Base-by-base conservation (phyloP, 1,140 invertebrate genomes). In the Anadara kagoshimensis region DNA sequence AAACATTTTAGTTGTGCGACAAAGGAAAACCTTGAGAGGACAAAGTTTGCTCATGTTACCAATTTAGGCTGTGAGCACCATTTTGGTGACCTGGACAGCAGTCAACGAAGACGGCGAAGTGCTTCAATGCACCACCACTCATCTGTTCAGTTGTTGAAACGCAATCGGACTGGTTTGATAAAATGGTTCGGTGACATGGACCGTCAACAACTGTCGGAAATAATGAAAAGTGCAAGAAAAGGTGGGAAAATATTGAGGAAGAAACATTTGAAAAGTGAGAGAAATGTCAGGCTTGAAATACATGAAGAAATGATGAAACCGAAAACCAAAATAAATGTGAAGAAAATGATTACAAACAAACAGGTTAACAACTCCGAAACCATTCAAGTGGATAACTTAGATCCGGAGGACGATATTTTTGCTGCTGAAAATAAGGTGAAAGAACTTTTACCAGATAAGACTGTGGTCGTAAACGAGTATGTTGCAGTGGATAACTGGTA, bases 91-190 rank as follows among this genome's bases (percentile, higher is more conserved):
- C 22, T 75, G n/a, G 66, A 75, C 45, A 51, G 57, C 29, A 75
- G 73, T 36, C 73, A 69, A 36, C 20, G 53, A 18, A 16, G 61
- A 36, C 22, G 73, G 4, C 51, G 61, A 29, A 57, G 53, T 62
- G 66, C 58, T 44, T 63, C 66, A 18, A 56, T 75, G 49, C 73
- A 68, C 22, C 65, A 75, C 36, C 73, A 75, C 41, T 57, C 73
- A 7, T 51, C 66, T 1, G 43, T 73, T 4, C 71, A 73, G 47
- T 8, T 75, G 2, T 20, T 75, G 0, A 75, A 75, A 54, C 0
- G 66, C 14, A 75, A 75, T n/a, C 12, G 65, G 10, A 44, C 16
- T 10, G 5, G 36, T 26, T 22, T 69, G 66, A 69, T 63, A 29
- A 36, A 61, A 0, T 75, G 65, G 65, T 14, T 75, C 5, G 11